These are phyloP conservation scores for Chrosomus eos DNA, from an alignment of 2,797 vertebrate genomes.

Conservation along the genomic window DNA sequence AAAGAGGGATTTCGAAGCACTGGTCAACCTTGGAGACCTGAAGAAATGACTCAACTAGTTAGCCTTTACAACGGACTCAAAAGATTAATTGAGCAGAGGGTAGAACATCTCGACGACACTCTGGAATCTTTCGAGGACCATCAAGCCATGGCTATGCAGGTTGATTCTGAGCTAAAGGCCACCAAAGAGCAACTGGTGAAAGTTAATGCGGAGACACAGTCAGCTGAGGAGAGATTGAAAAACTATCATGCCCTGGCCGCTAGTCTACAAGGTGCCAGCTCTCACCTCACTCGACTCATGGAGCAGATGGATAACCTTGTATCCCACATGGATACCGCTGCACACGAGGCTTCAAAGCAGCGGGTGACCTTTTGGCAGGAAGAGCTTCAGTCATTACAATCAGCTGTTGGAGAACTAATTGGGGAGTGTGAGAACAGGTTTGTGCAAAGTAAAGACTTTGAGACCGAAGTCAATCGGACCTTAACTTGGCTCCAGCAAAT, in stretches of 20 bases:
- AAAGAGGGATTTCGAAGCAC: conserved; percentile 90
- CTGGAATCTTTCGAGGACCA: conserved; percentile 80
- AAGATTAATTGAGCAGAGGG: conserved; percentile 80
- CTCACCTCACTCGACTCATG: conserved; percentile 85
- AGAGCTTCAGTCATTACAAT: conserved; percentile 85
- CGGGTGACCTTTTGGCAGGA: conserved; percentile 90
- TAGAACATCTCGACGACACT: conserved; percentile 79
- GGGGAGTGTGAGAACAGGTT: conserved; percentile 93
- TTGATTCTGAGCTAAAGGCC: conserved; percentile 80
- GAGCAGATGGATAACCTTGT: conserved; percentile 88
- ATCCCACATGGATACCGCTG: conserved; percentile 83
- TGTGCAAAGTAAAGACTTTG: conserved; percentile 94
- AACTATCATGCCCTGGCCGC: conserved; percentile 89
- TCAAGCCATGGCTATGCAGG: conserved; percentile 75
- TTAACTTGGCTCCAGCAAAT: conserved; percentile 91
- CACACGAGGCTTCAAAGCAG: conserved; percentile 80
- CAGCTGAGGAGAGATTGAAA: conserved; percentile 92
- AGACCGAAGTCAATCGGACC: conserved; percentile 89
- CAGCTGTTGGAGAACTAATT: conserved; percentile 82
- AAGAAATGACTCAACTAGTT: conserved; percentile 85
- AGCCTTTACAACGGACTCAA: conserved; percentile 81
- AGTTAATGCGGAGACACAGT: conserved; percentile 91
- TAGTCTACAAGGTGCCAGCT: conserved; percentile 87
- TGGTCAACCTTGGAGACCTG: conserved; percentile 88
- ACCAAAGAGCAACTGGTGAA: conserved; percentile 79